Percentiles rank a stretch among this genome's conserved stretches.
These are phyloP conservation scores for Tillus elongatus DNA, from an alignment of 2,888 invertebrate genomes.

Conservation along the genomic window DNA sequence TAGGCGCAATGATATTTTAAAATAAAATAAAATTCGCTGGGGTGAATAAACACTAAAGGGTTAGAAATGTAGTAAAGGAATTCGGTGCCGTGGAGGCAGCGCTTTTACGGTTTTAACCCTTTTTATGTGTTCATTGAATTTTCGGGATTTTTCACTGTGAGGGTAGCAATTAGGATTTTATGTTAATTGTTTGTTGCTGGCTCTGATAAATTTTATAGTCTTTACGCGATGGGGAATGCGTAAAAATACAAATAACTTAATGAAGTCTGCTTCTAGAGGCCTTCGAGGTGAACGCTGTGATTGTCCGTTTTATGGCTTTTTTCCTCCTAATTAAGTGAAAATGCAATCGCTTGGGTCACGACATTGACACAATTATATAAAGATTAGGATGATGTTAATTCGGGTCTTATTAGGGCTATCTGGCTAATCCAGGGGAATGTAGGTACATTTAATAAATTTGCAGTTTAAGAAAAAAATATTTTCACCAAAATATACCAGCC, in stretches of 20 bases:
- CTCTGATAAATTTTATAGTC: conserved; percentile 22
- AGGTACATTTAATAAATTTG: no score
- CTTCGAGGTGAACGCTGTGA: neutral
- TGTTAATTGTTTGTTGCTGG: conserved; percentile 36
- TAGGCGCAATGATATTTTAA: conserved; percentile 31
- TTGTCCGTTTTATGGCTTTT: conserved; percentile 1
- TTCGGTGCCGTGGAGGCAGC: conserved; percentile 24
- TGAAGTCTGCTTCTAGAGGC: neutral
- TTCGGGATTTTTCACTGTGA: conserved; percentile 34
- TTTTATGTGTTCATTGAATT: conserved; percentile 37
- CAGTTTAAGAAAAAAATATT: no score
- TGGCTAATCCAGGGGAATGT: no score
- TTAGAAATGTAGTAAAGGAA: conserved; percentile 31
- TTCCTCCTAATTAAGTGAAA: conserved; percentile 3
- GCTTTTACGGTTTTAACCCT: conserved; percentile 33
- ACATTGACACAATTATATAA: no score
- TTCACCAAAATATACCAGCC: no score
- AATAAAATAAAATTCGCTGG: conserved; percentile 34
- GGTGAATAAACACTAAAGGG: conserved; percentile 34
- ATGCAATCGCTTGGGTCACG: no score
- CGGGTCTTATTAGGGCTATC: no score
- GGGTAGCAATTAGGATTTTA: conserved; percentile 36
- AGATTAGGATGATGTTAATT: no score
- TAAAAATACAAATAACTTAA: conserved; percentile 3
- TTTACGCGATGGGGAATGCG: conserved; percentile 1